A percentile compares a stretch with the other conserved stretches of the same genome.
Evolutionary conservation across 2,888 invertebrate species (phyloP).

Genomic region (Mythimna loreyi): DNA sequence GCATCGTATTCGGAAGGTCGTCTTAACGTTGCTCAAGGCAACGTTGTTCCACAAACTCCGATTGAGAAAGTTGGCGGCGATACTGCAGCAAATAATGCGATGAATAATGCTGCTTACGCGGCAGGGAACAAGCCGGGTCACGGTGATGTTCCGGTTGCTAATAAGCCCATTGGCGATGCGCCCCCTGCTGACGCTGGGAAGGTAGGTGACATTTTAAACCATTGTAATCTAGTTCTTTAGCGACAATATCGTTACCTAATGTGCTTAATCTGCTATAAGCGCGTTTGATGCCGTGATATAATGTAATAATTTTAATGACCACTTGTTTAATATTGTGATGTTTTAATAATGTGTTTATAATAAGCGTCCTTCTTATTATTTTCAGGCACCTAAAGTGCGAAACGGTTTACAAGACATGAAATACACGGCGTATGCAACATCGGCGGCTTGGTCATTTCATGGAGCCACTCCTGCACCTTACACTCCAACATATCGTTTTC

Average conservation of each 20-base stretch:
- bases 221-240: neutral
- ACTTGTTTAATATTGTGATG: no score
- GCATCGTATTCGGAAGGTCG: slow-evolving; percentile 77
- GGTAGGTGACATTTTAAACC: slow-evolving; percentile 66
- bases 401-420: slow-evolving; percentile 86
- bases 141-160: slow-evolving; percentile 74
- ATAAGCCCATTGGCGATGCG: slow-evolving; percentile 62
- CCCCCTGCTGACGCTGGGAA: slow-evolving; percentile 57
- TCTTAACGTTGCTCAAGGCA: slow-evolving; percentile 66
- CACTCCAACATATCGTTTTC: slow-evolving; percentile 48
- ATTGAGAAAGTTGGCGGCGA: slow-evolving; percentile 83
- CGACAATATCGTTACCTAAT: neutral
- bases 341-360: neutral
- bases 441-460: slow-evolving; percentile 85
- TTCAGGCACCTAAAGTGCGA: slow-evolving; percentile 69
- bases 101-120: slow-evolving; percentile 61
- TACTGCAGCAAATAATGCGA: slow-evolving; percentile 71
- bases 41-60: slow-evolving; percentile 64
- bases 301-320: neutral
- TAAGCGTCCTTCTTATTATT: slow-evolving; percentile 16
- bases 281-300: neutral
- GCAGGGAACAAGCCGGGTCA: slow-evolving; percentile 66
- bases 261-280: neutral
- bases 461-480: slow-evolving; percentile 67
- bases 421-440: slow-evolving; percentile 77